Evolutionary conservation across 2,888 invertebrate genomes (phyloP).

Genomic region (Doris montereyensis): DNA sequence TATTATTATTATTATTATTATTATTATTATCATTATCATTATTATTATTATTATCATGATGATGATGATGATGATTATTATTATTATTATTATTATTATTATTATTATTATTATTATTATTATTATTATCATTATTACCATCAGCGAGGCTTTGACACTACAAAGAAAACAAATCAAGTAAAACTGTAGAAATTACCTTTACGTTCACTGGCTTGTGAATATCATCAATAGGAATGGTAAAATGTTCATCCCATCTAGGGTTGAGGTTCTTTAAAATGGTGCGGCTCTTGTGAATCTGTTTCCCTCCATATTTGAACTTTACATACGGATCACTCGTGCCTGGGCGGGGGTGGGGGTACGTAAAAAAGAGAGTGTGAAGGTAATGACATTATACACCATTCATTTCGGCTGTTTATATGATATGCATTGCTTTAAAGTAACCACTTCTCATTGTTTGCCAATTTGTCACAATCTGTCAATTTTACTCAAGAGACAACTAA

Average conservation of each 20-base stretch:
- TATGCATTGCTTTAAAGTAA: too few species aligned
- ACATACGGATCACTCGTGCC: constrained; percentile 98
- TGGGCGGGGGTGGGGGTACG: constrained; percentile 52
- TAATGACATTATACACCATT: neutral
- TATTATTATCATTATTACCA: neutral
- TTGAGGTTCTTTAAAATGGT: constrained; percentile 95
- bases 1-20: neutral
- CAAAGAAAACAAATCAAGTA: constrained; percentile 41
- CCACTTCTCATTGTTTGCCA: too few species aligned
- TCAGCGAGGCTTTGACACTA: neutral
- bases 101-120: neutral
- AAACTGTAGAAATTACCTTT: constrained; percentile 76
- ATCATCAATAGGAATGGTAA: constrained; percentile 80
- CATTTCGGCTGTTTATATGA: too few species aligned
- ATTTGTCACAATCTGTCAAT: too few species aligned
- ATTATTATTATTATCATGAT: neutral
- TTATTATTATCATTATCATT: neutral
- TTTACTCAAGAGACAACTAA: too few species aligned
- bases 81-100: constrained; percentile 1
- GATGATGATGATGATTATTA: neutral
- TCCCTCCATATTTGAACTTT: constrained; percentile 91
- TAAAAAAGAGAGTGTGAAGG: neutral
- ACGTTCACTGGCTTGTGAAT: constrained; percentile 64
- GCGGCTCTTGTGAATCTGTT: constrained; percentile 92
- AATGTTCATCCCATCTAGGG: constrained; percentile 98